A percentile compares a stretch with the other conserved stretches of the same genome.
phyloP scores from a whole-genome alignment of 2,113 vertebrate species.

The Pseudorectes ferrugineus region DNA sequence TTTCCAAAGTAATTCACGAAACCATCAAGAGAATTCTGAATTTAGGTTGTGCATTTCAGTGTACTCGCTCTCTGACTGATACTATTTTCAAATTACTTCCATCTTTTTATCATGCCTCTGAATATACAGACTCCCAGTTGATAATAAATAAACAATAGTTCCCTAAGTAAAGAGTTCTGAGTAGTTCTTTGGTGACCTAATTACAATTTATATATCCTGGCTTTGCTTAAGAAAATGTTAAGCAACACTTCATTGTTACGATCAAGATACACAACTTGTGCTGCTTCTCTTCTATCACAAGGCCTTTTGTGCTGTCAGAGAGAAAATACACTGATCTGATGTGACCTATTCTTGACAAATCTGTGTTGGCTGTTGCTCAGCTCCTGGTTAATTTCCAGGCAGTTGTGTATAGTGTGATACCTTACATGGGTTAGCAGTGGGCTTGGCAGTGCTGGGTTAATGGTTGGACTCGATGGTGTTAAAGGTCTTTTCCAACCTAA shows the following conservation, averaged over 20 bases:
- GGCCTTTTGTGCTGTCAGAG: not conserved
- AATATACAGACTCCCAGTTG: not conserved
- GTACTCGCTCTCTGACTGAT: not conserved
- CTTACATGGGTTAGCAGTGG: not conserved
- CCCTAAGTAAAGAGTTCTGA: not conserved
- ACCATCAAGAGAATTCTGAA: not conserved
- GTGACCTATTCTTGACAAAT: not conserved
- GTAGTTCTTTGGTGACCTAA: not conserved
- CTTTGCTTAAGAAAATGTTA: not conserved
- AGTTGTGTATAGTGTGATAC: not conserved
- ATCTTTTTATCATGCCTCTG: not conserved
- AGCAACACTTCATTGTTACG: not conserved
- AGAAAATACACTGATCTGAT: not conserved
- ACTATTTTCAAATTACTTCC: not conserved
- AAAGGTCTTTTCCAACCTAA: not conserved
- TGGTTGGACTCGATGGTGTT: not conserved
- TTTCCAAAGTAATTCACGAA: not conserved
- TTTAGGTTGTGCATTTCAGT: not conserved
- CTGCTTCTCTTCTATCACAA: not conserved
- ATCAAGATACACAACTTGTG: not conserved
- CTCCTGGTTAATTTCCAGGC: not conserved
- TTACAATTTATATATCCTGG: not conserved
- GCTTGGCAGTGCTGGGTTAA: not conserved
- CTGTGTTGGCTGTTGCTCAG: not conserved
- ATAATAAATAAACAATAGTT: not conserved